phyloP scores from a whole-genome alignment of 1,140 invertebrate genomes.

The Brachionus angularis region DNA sequence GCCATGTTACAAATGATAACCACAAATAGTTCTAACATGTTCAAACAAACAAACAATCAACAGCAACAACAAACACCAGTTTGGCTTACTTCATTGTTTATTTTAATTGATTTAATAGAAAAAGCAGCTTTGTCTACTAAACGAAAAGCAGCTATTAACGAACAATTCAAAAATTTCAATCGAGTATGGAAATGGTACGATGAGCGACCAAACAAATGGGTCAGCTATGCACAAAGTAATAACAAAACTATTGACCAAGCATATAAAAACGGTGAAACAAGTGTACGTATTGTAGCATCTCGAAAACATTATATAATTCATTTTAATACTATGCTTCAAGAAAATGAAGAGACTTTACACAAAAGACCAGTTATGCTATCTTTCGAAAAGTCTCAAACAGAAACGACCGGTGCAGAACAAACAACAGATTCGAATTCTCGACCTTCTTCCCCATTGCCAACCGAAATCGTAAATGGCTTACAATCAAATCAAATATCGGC shows the following conservation, averaged over 20 bases:
- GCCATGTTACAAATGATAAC: slow-evolving; percentile 56
- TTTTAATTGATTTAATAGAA: slow-evolving; percentile 75
- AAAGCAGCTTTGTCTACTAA: slow-evolving; percentile 71
- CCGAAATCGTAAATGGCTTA: slow-evolving; percentile 46
- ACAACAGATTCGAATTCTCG: neutral
- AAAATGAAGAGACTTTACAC: slow-evolving; percentile 74
- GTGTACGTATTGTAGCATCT: slow-evolving; percentile 10
- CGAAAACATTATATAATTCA: slow-evolving; percentile 73
- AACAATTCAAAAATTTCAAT: slow-evolving; percentile 55
- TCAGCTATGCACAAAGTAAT: slow-evolving; percentile 68
- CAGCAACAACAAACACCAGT: slow-evolving; percentile 60
- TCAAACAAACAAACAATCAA: slow-evolving; percentile 37
- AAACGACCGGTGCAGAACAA: neutral
- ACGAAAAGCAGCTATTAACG: slow-evolving; percentile 68
- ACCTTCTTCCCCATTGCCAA: slow-evolving; percentile 24
- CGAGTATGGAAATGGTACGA: slow-evolving; percentile 82
- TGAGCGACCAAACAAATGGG: slow-evolving; percentile 74
- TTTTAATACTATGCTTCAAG: slow-evolving; percentile 70
- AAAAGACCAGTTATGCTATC: slow-evolving; percentile 75
- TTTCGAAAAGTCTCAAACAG: slow-evolving; percentile 50
- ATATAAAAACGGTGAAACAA: slow-evolving; percentile 59
- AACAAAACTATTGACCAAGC: slow-evolving; percentile 78
- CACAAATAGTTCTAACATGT: slow-evolving; percentile 51
- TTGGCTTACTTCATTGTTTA: slow-evolving; percentile 73
- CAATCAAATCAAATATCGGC: slow-evolving; percentile 50